Evolutionary conservation across 2,797 vertebrate species (phyloP).

Genomic region (Pogoniulus pusillus): DNA sequence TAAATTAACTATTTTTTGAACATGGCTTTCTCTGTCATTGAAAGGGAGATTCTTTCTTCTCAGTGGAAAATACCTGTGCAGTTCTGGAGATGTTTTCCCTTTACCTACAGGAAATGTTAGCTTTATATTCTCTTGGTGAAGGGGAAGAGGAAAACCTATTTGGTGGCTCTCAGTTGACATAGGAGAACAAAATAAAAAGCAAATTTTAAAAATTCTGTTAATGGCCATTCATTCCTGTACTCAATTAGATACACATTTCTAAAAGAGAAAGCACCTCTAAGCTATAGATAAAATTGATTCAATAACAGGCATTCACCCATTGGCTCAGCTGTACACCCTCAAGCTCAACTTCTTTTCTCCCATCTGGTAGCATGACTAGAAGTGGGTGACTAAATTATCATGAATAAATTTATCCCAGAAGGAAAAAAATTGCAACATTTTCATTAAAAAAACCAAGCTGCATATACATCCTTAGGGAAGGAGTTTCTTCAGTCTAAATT

Average conservation of each 20-base stretch:
- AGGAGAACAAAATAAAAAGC: neutral
- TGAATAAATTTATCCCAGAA: neutral
- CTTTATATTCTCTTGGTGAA: neutral
- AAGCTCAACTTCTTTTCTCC: neutral
- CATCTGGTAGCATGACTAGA: neutral
- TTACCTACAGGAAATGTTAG: neutral
- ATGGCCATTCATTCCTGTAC: neutral
- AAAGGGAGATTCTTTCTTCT: neutral
- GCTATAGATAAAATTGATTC: neutral
- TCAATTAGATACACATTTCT: neutral
- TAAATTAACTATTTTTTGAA: neutral
- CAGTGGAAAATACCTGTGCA: neutral
- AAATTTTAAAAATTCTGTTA: neutral
- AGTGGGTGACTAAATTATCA: neutral
- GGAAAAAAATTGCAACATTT: neutral
- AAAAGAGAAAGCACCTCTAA: neutral
- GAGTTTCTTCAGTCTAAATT: neutral
- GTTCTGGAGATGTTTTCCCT: neutral
- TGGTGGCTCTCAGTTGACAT: neutral
- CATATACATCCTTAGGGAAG: neutral
- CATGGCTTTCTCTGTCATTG: neutral
- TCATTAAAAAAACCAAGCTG: neutral
- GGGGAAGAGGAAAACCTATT: neutral
- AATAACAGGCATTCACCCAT: neutral
- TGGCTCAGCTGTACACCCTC: constrained; percentile 14